Conservation (phyloP, 2,888 invertebrate genomes). For the Aphidius colemani region DNA sequence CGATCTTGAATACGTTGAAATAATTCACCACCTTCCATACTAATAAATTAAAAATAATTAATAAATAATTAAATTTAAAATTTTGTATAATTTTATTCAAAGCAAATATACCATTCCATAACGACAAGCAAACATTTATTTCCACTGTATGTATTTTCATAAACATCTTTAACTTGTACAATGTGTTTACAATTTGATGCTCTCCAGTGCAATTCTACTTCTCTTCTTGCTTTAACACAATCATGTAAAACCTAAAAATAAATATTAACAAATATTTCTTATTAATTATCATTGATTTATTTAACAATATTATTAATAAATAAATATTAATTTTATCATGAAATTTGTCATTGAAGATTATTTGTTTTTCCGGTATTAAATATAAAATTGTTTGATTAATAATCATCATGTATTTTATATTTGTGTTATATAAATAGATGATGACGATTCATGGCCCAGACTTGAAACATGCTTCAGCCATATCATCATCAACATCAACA, state of each 20-base stretch:
- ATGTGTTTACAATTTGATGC: conserved; percentile 91
- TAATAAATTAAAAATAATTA: background rate
- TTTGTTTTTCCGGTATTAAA: conserved; percentile 22
- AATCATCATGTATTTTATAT: conserved; percentile 36
- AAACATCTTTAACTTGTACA: conserved; percentile 90
- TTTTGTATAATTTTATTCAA: conserved; percentile 11
- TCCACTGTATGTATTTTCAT: conserved; percentile 93
- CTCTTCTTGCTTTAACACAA: conserved; percentile 88
- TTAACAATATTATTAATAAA: background rate
- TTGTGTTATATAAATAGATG: conserved; percentile 49
- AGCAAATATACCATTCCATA: conserved; percentile 89
- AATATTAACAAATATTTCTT: background rate
- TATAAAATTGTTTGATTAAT: conserved; percentile 45
- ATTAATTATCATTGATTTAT: conserved; percentile 2
- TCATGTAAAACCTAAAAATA: conserved; percentile 78
- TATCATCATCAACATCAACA: no score
- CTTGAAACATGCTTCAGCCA: conserved; percentile 20
- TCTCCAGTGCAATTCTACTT: conserved; percentile 95
- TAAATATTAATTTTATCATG: no score
- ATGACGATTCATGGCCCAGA: conserved; percentile 44
- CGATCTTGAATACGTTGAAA: conserved; percentile 96
- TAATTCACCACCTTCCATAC: conserved; percentile 97
- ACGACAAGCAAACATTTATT: conserved; percentile 92
- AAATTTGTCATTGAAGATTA: conserved; percentile 22
- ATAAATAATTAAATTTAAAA: conserved; percentile 5